Base-by-base conservation (phyloP, 2,888 invertebrate species). In the Pasiphila rectangulata region DNA sequence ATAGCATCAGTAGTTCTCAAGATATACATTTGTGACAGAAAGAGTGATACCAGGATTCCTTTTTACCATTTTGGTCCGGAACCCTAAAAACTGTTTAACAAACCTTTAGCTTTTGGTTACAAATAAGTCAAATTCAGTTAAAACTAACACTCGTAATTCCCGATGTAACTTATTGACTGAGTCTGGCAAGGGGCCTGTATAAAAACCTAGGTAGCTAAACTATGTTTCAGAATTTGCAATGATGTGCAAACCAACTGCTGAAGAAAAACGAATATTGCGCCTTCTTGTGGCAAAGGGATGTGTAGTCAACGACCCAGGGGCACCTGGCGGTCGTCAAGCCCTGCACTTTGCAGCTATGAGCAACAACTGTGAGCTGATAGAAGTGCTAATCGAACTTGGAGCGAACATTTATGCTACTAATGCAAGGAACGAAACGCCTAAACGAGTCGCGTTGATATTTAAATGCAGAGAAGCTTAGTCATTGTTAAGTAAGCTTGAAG, bases 271-370 rank as follows among this genome's bases (percentile, higher is more conserved):
- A 24, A 76, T 89, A 54, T 64, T 89, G n/a, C 51, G 57, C 6
- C 72, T 82, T 7, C 70, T 90, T 2, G 57, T 86, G 1, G 47
- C 65, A 0, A 72, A 82, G 24, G 89, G 84, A 7, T 82, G 77
- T 4, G 12, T 66, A 21, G 63, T 86, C 2, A 78, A 88, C 39
- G 83, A 83, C 43, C 69, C 72, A 1, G 62, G 72, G 1, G 79
- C 75, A 0, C 79, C 83, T 1, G 86, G 84, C 0, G 75, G 80
- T 5, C 75, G 89, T 7, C 90, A 89, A 57, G 79, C 86, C 0
- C 63, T 90, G 24, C 90, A 90, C 61, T 83, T 87, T 49, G 89
- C 87, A 7, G 90, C 90, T 1, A 84, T 90, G 75, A 81, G 80
- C 47, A 79, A 88, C 51, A 87, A 89, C 51, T 67, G 70, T 25